Evolutionary conservation across 2,797 vertebrate species (phyloP), one percentile per base, ranked within the genome.

Genomic region (Tympanoctomys barrerae): DNA sequence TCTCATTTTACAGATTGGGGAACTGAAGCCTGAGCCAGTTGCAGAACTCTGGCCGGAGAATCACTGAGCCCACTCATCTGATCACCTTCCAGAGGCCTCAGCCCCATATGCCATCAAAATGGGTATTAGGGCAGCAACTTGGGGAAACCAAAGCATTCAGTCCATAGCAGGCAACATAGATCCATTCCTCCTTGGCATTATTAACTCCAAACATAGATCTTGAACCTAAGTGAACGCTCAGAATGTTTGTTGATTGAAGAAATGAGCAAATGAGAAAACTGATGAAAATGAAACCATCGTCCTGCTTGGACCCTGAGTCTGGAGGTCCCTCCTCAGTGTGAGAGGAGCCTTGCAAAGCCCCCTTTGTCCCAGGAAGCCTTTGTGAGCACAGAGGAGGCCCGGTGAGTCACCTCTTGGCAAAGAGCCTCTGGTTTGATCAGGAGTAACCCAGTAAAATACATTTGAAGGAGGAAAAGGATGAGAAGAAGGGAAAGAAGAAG

Each of bases 121-220:
- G n/a, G 21, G 39, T 16, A 1, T 26, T 3, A 18, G 36, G 28
- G 11, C 13, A 91, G 59, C 49, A 19, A 11, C 42, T 82, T 84
- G 12, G 11, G 13, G 1, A 5, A 19, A 26, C 52, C 22, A 28
- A 42, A 22, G 36, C 75, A 9, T 59, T 59, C 39, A 36, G 36
- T 22, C 10, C 1, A 0, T 12, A 66, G 10, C 1, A 42, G 7
- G 54, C 9, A 16, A 6, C 4, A 0, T 4, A 0, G 42, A 2
- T 21, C 52, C 42, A 39, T 18, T 19, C 59, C 11, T 75, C 8
- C 49, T 78, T n/a, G 7, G 14, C 14, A 10, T 24, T 71, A 10
- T 36, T 3, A 22, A 68, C 39, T 52, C 75, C 39, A 66, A 94
- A 70, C 12, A n/a, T 79, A 26, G 12, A 8, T 61, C 82, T 57